These are phyloP conservation scores for Aethes cnicana DNA, from an alignment of 2,888 invertebrate species.

Conservation along the genomic window DNA sequence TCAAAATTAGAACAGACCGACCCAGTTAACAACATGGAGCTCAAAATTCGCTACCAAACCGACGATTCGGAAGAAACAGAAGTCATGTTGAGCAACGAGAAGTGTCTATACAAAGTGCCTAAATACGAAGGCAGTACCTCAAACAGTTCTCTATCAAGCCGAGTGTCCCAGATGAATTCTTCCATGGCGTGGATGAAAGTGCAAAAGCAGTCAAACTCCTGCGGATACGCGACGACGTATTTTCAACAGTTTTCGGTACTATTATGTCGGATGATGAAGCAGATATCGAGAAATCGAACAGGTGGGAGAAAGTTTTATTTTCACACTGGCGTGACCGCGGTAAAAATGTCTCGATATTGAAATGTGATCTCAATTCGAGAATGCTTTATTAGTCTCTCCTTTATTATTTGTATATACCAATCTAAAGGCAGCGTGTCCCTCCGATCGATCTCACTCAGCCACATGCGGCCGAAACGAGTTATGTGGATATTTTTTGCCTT, in stretches of 20 bases:
- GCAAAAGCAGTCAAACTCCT: conserved; percentile 66
- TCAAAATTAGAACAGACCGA: conserved; percentile 54
- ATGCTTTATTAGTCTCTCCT: too few species aligned
- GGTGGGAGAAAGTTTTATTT: conserved; percentile 49
- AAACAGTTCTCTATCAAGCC: conserved; percentile 62
- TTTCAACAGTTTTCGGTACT: conserved; percentile 83
- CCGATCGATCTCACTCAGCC: too few species aligned
- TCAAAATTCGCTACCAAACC: conserved; percentile 68
- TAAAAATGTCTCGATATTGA: too few species aligned
- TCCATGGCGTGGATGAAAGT: conserved; percentile 80
- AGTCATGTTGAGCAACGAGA: conserved; percentile 64
- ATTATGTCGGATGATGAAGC: conserved; percentile 82
- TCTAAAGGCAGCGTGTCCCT: too few species aligned
- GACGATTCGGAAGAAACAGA: conserved; percentile 63
- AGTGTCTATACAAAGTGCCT: conserved; percentile 68
- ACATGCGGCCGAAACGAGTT: too few species aligned
- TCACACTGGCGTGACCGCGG: too few species aligned
- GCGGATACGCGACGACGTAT: conserved; percentile 76
- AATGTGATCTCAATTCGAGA: too few species aligned
- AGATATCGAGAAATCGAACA: conserved; percentile 82
- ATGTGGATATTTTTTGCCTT: too few species aligned
- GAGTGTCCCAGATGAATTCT: conserved; percentile 62
- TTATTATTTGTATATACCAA: too few species aligned
- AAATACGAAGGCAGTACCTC: conserved; percentile 61
- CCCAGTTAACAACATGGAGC: conserved; percentile 55